Base-by-base conservation (phyloP, 2,113 vertebrate species). In the Panurus biarmicus region DNA sequence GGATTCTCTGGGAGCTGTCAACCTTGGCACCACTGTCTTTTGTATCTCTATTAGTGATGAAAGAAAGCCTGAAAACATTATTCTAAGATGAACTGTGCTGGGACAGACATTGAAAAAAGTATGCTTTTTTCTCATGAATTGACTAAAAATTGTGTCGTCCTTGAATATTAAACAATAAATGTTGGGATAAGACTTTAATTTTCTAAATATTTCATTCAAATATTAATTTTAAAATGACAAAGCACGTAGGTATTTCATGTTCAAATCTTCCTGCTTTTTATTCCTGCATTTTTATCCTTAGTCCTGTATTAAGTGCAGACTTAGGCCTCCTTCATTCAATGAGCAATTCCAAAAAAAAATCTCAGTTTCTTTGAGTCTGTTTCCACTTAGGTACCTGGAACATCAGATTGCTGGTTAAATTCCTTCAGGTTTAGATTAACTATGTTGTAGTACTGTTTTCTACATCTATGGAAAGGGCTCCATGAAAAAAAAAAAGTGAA, bases 1-100 rank as follows among this genome's bases (percentile, higher is more conserved):
- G 9, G 84, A 45, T 79, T 95, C 78, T 95, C 87, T 91, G 50
- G 70, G 38, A 89, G 35, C 74, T 87, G 67, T 71, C 91, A 91
- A 13, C 74, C 71, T 89, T 76, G 47, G 81, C 87, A 82, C 64
- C 31, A 14, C 19, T 78, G 67, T 62, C 67, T 70, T 89, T 73
- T 74, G 14, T 89, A 62, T 93, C 44, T 78, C 70, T 88, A 10
- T 65, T 85, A 80, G 51, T 77, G 85, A 75, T 85, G 50, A 87
- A 91, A 79, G 50, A 28, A 93, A 86, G 22, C 47, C 62, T 75
- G 70, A 80, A 89, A 95, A 80, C 26, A 26, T 51, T 78, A 61
- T 57, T 85, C 38, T 57, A 53, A 65, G 33, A 50, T 73, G 45
- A 85, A 47, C 54, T 69, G 17, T 82, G 18, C 62, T 54, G 80